Evolutionary conservation across 2,888 invertebrate genomes (phyloP), one percentile per base, ranked within the genome.

Genomic region (Syritta pipiens): DNA sequence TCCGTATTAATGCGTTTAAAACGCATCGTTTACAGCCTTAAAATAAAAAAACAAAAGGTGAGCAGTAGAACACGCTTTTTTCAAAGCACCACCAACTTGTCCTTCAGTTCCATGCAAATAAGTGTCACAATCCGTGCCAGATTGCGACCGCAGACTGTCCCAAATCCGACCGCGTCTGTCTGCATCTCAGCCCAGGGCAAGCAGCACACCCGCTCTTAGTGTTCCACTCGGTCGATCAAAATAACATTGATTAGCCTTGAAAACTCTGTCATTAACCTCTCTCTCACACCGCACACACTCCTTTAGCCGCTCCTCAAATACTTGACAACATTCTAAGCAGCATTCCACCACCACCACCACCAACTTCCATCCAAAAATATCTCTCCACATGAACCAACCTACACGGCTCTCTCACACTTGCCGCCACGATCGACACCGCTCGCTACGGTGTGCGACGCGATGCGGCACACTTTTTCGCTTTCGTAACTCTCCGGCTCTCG

Each of bases 391-490:
- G n/a, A n/a, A n/a, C n/a, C n/a, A n/a, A n/a, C n/a, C n/a, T n/a
- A n/a, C n/a, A n/a, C n/a, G n/a, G n/a, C 37, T 1, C 37, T 1
- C 14, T 12, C 37, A 3, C 10, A 10, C 10, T 1, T 10, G 57
- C 65, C 4, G n/a, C 28, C 19, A 14, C 19, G 44, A 12, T 42
- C 12, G 14, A 20, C 20, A 3, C 12, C 4, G n/a, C 1, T 24
- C 24, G 17, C n/a, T n/a, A n/a, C n/a, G n/a, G n/a, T n/a, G n/a
- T n/a, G 9, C 9, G 35, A 44, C 46, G 22, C 48, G 40, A 51
- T 42, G 44, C 40, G 59, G 22, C 65, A 71, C 53, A 71, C 72
- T 77, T 67, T 71, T 67, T 77, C 65, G 65, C 67, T 67, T 77
- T 72, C 77, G 42, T 67, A 77, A 62, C 46, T 76, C 37, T 49